A percentile compares a stretch with the other conserved stretches of the same genome.
Evolutionary conservation across 1,140 invertebrate genomes (phyloP).

Genomic region (Drosophila asahinai): DNA sequence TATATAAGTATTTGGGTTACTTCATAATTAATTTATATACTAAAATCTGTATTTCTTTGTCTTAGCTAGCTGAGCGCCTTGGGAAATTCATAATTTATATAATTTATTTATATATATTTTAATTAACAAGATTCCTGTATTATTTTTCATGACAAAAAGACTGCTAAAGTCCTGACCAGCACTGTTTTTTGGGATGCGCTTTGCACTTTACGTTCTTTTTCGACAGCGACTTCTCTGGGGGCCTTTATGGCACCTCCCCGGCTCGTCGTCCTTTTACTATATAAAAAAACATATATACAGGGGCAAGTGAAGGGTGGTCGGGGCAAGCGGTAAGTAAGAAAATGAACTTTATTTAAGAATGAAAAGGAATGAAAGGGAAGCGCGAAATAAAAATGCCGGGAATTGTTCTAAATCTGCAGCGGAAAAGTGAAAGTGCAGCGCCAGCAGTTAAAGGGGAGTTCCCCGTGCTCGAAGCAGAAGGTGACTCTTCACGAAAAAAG

Average conservation of each 20-base stretch:
- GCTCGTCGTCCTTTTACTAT: background rate
- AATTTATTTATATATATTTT: no score
- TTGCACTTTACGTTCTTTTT: constrained; percentile 41
- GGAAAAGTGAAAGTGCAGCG: constrained; percentile 61
- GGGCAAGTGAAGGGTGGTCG: background rate
- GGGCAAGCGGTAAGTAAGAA: constrained; percentile 8
- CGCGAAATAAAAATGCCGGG: constrained; percentile 65
- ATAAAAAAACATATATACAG: constrained; percentile 1
- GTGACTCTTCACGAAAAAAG: no score
- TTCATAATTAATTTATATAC: no score
- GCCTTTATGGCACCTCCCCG: constrained; percentile 37
- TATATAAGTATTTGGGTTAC: no score
- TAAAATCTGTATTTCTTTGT: no score
- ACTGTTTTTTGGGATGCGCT: constrained; percentile 44
- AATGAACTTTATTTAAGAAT: constrained; percentile 39
- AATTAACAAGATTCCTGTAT: no score
- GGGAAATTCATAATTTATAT: no score
- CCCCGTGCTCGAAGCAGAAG: no score
- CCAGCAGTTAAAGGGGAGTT: constrained; percentile 2
- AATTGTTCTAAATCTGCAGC: constrained; percentile 73
- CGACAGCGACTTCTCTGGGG: constrained; percentile 55
- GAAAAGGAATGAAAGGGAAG: constrained; percentile 13
- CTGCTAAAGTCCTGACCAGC: constrained; percentile 2
- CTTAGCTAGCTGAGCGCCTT: no score
- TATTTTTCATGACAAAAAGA: background rate